These are phyloP conservation scores for Nibea albiflora DNA, from an alignment of 2,113 vertebrate genomes.

Conservation along the genomic window DNA sequence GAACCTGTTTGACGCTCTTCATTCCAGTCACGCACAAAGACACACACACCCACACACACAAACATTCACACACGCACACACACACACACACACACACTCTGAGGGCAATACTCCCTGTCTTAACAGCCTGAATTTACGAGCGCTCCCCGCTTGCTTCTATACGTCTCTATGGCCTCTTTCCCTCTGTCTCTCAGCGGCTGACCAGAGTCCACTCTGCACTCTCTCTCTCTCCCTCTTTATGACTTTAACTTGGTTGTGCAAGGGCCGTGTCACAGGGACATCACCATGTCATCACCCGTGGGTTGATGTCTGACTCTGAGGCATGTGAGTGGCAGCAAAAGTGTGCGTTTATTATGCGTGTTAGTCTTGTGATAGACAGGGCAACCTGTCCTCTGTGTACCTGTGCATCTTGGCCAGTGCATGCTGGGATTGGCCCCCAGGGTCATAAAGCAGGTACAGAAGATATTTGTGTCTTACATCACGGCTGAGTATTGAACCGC, in stretches of 20 bases:
- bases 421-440: neutral
- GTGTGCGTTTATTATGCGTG: neutral
- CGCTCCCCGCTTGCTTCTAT: slow-evolving; percentile 7
- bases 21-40: slow-evolving; percentile 52
- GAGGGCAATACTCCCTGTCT: slow-evolving; percentile 21
- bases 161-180: neutral
- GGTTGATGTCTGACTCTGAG: slow-evolving; percentile 14
- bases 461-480: no score
- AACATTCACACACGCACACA: no score
- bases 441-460: neutral
- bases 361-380: neutral
- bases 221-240: slow-evolving; percentile 40
- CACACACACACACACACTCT: slow-evolving; percentile 25
- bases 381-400: neutral
- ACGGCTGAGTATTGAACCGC: neutral
- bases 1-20: slow-evolving; percentile 59
- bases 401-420: neutral
- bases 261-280: slow-evolving; percentile 49
- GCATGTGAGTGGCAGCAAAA: slow-evolving; percentile 14
- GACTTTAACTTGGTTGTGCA: slow-evolving; percentile 26
- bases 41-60: slow-evolving; percentile 9
- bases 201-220: slow-evolving; percentile 26
- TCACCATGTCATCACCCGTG: slow-evolving; percentile 15
- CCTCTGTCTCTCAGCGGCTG: neutral
- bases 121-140: slow-evolving; percentile 56